phyloP scores from a whole-genome alignment of 2,888 invertebrate species.

The Tenthredo livida region DNA sequence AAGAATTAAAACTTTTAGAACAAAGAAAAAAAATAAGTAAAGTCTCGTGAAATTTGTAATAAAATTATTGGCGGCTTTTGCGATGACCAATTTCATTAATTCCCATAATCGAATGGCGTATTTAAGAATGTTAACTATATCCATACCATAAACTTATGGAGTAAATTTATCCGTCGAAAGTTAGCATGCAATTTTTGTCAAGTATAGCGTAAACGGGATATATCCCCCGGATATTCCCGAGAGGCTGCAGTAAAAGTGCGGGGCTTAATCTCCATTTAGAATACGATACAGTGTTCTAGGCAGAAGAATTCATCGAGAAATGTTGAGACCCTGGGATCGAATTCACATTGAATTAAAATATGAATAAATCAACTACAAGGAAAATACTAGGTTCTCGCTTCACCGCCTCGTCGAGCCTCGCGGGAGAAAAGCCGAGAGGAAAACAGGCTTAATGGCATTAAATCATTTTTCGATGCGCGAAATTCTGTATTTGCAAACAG shows the following conservation, averaged over 20 bases:
- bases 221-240: constrained; percentile 30
- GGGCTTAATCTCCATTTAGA: constrained; percentile 47
- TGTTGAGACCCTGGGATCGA: constrained; percentile 30
- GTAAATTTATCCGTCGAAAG: neutral
- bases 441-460: constrained; percentile 43
- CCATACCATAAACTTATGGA: neutral
- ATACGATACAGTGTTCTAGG: constrained; percentile 21
- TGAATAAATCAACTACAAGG: constrained; percentile 48
- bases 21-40: neutral
- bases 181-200: constrained; percentile 33
- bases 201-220: constrained; percentile 1
- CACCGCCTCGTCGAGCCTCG: neutral
- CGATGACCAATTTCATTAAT: neutral
- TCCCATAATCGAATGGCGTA: neutral
- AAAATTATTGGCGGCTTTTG: neutral
- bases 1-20: neutral
- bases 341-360: constrained; percentile 47
- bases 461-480: constrained; percentile 39
- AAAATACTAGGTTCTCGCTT: constrained; percentile 35
- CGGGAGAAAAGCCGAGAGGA: constrained; percentile 30
- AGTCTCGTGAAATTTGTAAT: neutral
- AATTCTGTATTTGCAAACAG: constrained; percentile 42
- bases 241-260: constrained; percentile 24
- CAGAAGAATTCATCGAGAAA: constrained; percentile 7
- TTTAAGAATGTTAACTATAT: neutral